Evolutionary conservation across 2,888 invertebrate genomes (phyloP), one percentile per base, ranked within the genome.

Genomic region (Synanthedon andrenaeformis): DNA sequence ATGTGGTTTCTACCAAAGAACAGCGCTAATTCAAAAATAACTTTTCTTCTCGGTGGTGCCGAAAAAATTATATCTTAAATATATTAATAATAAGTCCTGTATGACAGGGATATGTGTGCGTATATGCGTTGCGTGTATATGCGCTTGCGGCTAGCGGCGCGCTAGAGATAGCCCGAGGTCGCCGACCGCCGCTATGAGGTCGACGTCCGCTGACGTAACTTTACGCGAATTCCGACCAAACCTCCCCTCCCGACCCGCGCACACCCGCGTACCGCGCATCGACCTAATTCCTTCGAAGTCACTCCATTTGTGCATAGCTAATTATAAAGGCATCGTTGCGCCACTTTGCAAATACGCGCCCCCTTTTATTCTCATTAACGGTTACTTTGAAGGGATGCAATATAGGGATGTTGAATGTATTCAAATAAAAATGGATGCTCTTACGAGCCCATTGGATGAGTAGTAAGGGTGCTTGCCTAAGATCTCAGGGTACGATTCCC

Each of bases 161-260:
- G 72, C 81, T 82, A 84, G 82, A 84, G 83, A 84, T 83, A 83
- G 83, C 79, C 72, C 75, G 75, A 69, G 87, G 86, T 86, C 84
- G 76, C 74, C 74, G 85, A 80, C 85, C 87, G 60, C 65, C 3
- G 35, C 35, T 35, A 77, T 76, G 82, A 78, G 86, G 86, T 79
- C 84, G 80, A 78, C 76, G 85, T 70, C 81, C 86, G 80, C 84
- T 87, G 86, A 87, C 87, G 86, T 86, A 87, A 87, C 79, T 77
- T 84, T 83, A 84, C 80, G 86, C 85, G 84, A 82, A 85, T 84
- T 82, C 83, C 82, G 70, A 75, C 35, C 35, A 10, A 35, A 35
- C 70, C 69, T 62, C 66, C 66, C 71, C 52, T 14, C 51, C 67
- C 67, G 66, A 64, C 63, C 61, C 66, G 53, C 69, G 62, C 55